These are phyloP conservation scores for Neolamprologus sp. DNA, from an alignment of 2,113 vertebrate species.

Conservation along the genomic window DNA sequence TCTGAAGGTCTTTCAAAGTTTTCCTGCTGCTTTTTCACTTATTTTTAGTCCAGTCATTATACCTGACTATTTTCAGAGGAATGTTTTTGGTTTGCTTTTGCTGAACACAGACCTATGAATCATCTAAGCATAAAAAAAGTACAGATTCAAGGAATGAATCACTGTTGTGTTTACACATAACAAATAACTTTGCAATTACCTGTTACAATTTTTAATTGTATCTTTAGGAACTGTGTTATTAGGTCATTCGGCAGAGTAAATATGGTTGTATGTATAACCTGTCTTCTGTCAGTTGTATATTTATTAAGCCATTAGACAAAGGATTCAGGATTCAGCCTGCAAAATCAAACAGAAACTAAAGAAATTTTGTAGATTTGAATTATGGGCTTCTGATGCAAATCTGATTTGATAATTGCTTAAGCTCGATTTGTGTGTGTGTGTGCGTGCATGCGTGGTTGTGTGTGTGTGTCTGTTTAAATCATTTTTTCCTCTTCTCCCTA, in stretches of 20 bases:
- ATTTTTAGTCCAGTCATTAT: neutral
- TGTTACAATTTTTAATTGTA: neutral
- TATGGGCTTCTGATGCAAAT: neutral
- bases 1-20: neutral
- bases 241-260: neutral
- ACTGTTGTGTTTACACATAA: neutral
- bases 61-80: neutral
- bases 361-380: neutral
- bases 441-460: rapidly evolving
- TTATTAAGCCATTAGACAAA: neutral
- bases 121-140: neutral
- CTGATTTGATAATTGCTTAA: neutral
- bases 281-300: neutral
- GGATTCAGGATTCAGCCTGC: neutral
- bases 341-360: neutral
- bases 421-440: neutral
- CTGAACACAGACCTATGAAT: neutral
- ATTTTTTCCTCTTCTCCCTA: neutral
- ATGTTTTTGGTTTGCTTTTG: neutral
- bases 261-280: neutral
- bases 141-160: neutral
- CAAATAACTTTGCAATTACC: neutral
- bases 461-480: neutral
- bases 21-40: neutral
- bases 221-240: neutral